Evolutionary conservation across 2,113 vertebrate species (phyloP).

Genomic region (Alouatta palliata): DNA sequence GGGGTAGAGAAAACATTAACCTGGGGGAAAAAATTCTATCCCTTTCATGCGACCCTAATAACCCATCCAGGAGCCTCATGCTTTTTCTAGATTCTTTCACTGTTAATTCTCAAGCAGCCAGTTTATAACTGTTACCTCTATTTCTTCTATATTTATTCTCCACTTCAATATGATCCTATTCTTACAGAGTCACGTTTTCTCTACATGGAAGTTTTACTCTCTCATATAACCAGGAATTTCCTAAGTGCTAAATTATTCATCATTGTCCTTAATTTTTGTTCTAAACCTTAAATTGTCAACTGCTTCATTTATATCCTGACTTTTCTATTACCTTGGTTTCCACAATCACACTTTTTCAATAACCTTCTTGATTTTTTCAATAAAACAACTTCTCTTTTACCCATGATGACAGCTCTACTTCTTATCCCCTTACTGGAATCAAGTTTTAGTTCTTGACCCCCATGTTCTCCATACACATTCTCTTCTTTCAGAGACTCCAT

Average conservation of each 20-base stretch:
- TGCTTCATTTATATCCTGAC: neutral
- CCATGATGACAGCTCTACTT: neutral
- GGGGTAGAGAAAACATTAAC: conserved; percentile 1
- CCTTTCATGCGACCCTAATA: neutral
- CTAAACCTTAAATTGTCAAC: neutral
- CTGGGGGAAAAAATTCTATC: neutral
- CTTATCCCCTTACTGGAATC: neutral
- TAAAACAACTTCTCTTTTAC: neutral
- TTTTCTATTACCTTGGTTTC: neutral
- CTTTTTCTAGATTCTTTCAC: conserved; percentile 23
- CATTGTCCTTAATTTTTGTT: neutral
- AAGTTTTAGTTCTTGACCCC: neutral
- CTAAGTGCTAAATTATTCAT: conserved; percentile 10
- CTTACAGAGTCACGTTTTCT: neutral
- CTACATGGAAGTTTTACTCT: neutral
- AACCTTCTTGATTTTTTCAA: neutral
- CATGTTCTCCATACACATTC: neutral
- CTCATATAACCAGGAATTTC: neutral
- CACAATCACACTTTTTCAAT: neutral
- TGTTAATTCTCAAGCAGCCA: neutral
- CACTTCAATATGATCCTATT: neutral
- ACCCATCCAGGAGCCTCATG: neutral
- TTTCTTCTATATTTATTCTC: neutral
- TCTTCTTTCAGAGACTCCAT: neutral
- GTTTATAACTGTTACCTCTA: neutral